phyloP scores from a whole-genome alignment of 2,113 vertebrate species.

The Melozone crissalis region DNA sequence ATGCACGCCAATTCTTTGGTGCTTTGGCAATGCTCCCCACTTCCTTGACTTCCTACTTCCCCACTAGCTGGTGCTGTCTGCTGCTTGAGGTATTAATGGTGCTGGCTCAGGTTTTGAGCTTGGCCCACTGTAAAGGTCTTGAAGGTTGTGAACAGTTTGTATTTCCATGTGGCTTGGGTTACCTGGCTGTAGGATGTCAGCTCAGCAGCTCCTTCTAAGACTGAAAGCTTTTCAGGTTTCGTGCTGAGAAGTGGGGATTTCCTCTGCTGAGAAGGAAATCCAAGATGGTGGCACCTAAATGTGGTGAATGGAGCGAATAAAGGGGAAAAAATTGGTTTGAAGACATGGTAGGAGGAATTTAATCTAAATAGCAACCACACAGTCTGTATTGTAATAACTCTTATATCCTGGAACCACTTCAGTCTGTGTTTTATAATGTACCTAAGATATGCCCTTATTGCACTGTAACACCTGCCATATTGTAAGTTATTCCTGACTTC shows the following conservation, averaged over 20 bases:
- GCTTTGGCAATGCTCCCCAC: neutral
- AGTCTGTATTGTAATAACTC: neutral
- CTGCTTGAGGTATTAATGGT: neutral
- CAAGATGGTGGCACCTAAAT: constrained; percentile 2
- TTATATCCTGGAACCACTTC: constrained; percentile 22
- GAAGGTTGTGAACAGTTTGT: neutral
- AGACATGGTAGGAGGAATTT: neutral
- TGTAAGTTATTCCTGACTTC: constrained; percentile 64
- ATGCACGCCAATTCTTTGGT: neutral
- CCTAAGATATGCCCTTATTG: constrained; percentile 50
- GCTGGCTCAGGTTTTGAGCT: neutral
- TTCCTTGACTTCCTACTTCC: neutral
- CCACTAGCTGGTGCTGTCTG: neutral
- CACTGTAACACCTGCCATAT: constrained; percentile 51
- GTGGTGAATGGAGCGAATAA: neutral
- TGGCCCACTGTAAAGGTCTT: neutral
- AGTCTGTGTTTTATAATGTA: constrained; percentile 28
- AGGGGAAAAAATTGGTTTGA: neutral
- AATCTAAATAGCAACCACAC: neutral
- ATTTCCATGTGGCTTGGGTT: neutral
- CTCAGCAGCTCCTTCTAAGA: neutral
- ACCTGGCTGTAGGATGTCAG: neutral
- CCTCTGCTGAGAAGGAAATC: constrained; percentile 4
- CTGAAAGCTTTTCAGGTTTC: constrained; percentile 25
- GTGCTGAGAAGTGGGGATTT: neutral